Conservation (phyloP, 1,140 invertebrate species). For the Drosophila takahashii region DNA sequence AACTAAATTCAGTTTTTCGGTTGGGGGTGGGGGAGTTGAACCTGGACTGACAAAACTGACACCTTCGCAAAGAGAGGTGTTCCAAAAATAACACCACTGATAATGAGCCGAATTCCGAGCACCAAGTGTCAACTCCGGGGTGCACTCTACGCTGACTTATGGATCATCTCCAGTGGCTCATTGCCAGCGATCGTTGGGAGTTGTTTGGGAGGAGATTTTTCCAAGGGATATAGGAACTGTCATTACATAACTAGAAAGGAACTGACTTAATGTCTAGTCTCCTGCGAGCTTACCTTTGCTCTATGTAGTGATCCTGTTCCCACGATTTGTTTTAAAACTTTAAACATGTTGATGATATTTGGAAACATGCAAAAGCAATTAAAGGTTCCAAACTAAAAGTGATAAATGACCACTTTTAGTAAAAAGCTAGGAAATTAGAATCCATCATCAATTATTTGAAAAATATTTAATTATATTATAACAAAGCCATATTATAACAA, state of each 20-base stretch:
- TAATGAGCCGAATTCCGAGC: slow-evolving; percentile 48
- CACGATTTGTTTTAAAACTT: slow-evolving; percentile 1
- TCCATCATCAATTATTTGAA: too few relatives aligned
- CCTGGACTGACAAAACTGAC: slow-evolving; percentile 72
- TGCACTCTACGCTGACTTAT: slow-evolving; percentile 47
- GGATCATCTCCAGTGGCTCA: slow-evolving; percentile 45
- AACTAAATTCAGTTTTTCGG: slow-evolving; percentile 9
- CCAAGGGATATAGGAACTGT: neutral
- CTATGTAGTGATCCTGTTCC: slow-evolving; percentile 1
- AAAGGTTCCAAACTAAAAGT: neutral
- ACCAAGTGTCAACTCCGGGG: slow-evolving; percentile 27
- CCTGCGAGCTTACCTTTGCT: slow-evolving; percentile 8
- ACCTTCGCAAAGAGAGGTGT: slow-evolving; percentile 36
- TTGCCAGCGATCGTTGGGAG: slow-evolving; percentile 20
- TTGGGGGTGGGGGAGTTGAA: slow-evolving; percentile 59
- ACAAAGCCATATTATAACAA: too few relatives aligned
- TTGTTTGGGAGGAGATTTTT: neutral
- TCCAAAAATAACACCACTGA: slow-evolving; percentile 56
- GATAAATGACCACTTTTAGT: neutral
- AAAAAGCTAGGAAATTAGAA: fast-evolving
- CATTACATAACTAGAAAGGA: neutral
- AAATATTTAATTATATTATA: too few relatives aligned
- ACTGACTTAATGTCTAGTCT: slow-evolving; percentile 3
- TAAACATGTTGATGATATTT: neutral
- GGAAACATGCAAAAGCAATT: neutral